Evolutionary conservation across 2,113 vertebrate species (phyloP), one percentile per base, ranked within the genome.

Genomic region (Dolichotis patagonum): DNA sequence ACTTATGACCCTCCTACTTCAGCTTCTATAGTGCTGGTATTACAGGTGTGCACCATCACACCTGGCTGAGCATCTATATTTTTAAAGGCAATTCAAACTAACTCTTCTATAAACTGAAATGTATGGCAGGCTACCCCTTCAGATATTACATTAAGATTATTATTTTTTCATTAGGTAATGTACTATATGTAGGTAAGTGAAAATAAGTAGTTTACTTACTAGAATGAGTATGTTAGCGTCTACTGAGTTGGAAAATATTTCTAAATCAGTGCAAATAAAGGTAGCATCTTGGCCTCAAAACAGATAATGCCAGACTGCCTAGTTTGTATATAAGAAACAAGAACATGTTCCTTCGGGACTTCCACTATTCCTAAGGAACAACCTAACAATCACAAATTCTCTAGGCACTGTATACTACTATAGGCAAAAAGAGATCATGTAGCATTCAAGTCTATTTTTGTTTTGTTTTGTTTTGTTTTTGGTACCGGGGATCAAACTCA

Each of bases 351-450:
- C 26, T n/a, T 49, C 46, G 28, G 81, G 8, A 17, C 26, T 0
- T 35, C 13, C 0, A 22, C 43, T 49, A 63, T 38, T 85, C 96
- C 60, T 94, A 94, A 62, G 52, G 87, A 62, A 73, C 80, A 62
- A 91, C 9, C 83, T 77, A 91, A 95, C 75, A 85, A 14, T 77
- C 28, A 97, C 35, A 97, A 96, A 81, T 90, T 35, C 94, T 30
- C 62, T 95, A 56, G 58, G 49, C 93, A 3, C 0, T 84, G 85
- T 95, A 52, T 63, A 95, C 90, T 97, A 97, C 91, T 95, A 90
- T 69, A 97, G 65, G 87, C 78, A 41, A 91, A 96, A 96, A 95
- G 6, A 84, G 43, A 91, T 96, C 54, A 87, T 85, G 67, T 8
- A 32, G 22, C 78, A 88, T 96, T 97, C 88, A 81, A 35, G 13